Base-by-base conservation (phyloP, 2,888 invertebrate species). In the Tenthredo distinguenda region DNA sequence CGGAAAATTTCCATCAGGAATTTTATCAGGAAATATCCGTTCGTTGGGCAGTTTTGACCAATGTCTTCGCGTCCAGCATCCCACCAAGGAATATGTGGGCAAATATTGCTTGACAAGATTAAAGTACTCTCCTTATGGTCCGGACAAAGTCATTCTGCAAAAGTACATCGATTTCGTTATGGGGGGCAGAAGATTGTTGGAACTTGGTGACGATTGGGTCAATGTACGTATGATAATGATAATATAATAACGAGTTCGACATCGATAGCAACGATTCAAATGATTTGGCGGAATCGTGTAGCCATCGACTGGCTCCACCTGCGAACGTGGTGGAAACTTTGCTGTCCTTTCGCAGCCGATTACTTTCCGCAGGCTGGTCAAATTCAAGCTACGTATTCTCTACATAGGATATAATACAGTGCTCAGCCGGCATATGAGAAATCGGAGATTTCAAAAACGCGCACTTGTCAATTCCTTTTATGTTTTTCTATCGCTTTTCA, bases 1-100 rank as follows among this genome's bases (percentile, higher is more conserved):
- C 1, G 86, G 85, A 5, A 86, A 88, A n/a, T 85, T 87, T 26
- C 87, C 87, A 10, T 79, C 87, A 1, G 87, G 87, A 10, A 68
- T 87, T 26, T 58, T 88, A 31, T 87, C 87, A n/a, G 88, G 88
- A 71, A 88, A 87, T 82, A 87, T 86, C 10, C 84, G 84, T 21
- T 86, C 87, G 58, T 26, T 88, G 84, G 87, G 88, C 5, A 87
- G 86, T 85, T 86, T 84, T 43, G 88, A 88, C 26, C 87, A 88
- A 65, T 88, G 88, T 71, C 58, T 88, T 37, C 55, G 55, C 12
- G 47, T 86, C 18, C 84, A 47, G 68, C 85, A 85, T 84, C 85
- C 85, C 5, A 7, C 12, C 18, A 31, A 50, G 26, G 15, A 85
- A 84, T 84, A 85, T 43, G 31, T 37, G 6, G 85, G 85, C 15